These are phyloP conservation scores for Acholoe squamosa DNA, from an alignment of 2,888 invertebrate species.

Conservation along the genomic window DNA sequence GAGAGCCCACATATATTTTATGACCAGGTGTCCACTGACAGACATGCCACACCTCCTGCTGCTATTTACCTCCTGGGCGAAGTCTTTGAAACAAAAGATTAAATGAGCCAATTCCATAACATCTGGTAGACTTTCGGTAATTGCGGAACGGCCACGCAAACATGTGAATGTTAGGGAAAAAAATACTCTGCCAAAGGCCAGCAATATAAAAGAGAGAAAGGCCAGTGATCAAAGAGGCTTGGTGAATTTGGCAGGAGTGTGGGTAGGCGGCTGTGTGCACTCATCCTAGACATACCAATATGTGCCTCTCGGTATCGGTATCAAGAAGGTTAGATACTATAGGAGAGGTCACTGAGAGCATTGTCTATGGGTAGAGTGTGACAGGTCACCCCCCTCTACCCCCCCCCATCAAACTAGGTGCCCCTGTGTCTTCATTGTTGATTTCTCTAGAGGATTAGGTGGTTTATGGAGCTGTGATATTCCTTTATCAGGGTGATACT, in stretches of 20 bases:
- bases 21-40: no score
- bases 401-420: no score
- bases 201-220: neutral
- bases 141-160: slow-evolving; percentile 8
- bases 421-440: no score
- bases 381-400: no score
- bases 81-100: slow-evolving; percentile 35
- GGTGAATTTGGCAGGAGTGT: neutral
- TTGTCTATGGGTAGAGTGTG: no score
- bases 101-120: slow-evolving; percentile 15
- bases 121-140: slow-evolving; percentile 15
- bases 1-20: no score
- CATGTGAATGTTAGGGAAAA: neutral
- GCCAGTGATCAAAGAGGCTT: slow-evolving; percentile 1
- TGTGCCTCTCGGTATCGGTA: neutral
- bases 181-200: neutral
- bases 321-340: no score
- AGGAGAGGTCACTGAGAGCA: no score
- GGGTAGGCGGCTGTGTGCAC: neutral
- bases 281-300: neutral
- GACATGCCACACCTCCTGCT: no score
- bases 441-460: no score
- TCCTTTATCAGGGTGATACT: no score
- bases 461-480: no score
- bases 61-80: neutral